Evolutionary conservation across 2,113 vertebrate species (phyloP).

Genomic region (Anolis carolinensis): DNA sequence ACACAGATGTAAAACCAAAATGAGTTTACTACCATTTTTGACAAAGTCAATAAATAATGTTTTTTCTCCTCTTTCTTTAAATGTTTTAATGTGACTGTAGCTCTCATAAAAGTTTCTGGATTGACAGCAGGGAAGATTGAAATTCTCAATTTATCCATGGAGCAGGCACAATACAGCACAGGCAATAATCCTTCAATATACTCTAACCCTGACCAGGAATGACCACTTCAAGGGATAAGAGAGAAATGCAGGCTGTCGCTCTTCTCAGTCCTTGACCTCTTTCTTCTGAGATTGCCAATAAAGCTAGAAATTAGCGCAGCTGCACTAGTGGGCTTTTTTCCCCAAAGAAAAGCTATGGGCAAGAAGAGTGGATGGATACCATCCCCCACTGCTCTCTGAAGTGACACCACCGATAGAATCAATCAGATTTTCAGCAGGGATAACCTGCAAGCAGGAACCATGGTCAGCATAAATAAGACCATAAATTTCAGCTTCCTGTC

Average conservation of each 20-base stretch:
- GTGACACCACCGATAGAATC: constrained; percentile 50
- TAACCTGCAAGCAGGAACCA: constrained; percentile 43
- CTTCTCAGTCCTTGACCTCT: constrained; percentile 56
- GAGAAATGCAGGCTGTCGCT: constrained; percentile 37
- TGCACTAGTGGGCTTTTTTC: neutral
- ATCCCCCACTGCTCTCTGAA: constrained; percentile 31
- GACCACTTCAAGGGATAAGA: constrained; percentile 32
- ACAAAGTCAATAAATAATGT: constrained; percentile 17
- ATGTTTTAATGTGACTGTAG: neutral
- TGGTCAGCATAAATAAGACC: constrained; percentile 38
- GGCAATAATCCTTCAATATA: constrained; percentile 54
- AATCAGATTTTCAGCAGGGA: constrained; percentile 53
- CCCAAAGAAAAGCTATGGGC: neutral
- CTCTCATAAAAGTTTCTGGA: constrained; percentile 42
- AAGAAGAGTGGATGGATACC: constrained; percentile 24
- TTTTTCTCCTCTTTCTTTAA: neutral
- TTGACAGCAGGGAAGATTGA: constrained; percentile 56
- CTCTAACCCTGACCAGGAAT: constrained; percentile 44
- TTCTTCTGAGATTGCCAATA: constrained; percentile 48
- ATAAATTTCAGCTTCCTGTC: constrained; percentile 31
- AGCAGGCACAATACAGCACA: constrained; percentile 21
- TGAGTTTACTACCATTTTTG: constrained; percentile 27
- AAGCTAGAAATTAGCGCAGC: constrained; percentile 43
- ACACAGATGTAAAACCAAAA: constrained; percentile 17
- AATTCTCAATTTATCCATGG: constrained; percentile 54